Evolutionary conservation across 2,113 vertebrate genomes (phyloP).

Genomic region (Chroicocephalus ridibundus): DNA sequence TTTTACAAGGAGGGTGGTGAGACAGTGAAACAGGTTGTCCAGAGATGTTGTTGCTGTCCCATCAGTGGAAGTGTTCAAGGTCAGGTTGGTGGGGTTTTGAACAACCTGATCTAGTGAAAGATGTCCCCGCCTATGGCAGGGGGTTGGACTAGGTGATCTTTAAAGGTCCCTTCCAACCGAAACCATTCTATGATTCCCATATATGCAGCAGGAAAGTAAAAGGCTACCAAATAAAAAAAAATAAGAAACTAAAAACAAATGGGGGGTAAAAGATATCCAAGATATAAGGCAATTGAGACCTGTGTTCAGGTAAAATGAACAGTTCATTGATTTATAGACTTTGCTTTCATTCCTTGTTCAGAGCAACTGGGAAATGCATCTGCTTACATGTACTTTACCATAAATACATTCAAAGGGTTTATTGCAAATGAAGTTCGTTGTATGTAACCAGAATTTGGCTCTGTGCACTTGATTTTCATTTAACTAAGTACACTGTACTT

Average conservation of each 20-base stretch:
- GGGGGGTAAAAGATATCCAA: background rate
- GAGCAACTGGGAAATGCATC: background rate
- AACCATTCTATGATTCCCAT: background rate
- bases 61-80: background rate
- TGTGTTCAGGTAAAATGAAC: background rate
- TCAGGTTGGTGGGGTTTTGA: background rate
- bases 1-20: background rate
- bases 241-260: background rate
- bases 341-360: background rate
- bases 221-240: background rate
- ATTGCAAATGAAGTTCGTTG: background rate
- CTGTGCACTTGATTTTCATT: background rate
- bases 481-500: background rate
- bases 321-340: background rate
- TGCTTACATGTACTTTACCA: background rate
- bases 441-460: background rate
- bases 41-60: too few species aligned
- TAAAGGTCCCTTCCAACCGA: background rate
- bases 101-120: background rate
- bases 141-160: rapidly evolving
- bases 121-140: too few species aligned
- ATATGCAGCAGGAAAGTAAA: background rate
- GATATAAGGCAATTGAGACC: background rate
- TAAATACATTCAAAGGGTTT: background rate
- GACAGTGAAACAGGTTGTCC: background rate